Percentiles rank a stretch among this genome's conserved stretches.
These are phyloP conservation scores for Dufourea novaeangliae DNA, from an alignment of 1,140 invertebrate genomes.

Conservation along the genomic window DNA sequence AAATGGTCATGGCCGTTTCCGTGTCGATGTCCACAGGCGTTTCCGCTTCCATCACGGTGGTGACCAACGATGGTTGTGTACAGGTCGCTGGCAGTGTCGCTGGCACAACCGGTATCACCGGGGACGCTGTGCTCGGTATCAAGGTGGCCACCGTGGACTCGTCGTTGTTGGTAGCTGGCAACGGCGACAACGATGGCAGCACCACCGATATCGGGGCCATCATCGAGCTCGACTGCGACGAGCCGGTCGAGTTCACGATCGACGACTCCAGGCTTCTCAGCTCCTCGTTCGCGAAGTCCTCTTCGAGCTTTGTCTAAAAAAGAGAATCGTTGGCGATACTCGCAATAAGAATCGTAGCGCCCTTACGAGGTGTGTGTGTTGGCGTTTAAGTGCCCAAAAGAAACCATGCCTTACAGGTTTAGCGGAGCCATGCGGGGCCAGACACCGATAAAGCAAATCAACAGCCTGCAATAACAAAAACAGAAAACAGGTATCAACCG, in stretches of 20 bases:
- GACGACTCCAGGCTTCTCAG: slow-evolving; percentile 69
- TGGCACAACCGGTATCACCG: slow-evolving; percentile 56
- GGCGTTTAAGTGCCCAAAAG: slow-evolving; percentile 75
- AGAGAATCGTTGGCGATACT: slow-evolving; percentile 58
- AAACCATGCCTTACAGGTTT: slow-evolving; percentile 82
- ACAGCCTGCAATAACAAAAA: slow-evolving; percentile 82
- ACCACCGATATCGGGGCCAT: slow-evolving; percentile 75
- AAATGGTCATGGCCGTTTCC: slow-evolving; percentile 62
- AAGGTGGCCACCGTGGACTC: slow-evolving; percentile 61
- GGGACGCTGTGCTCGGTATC: slow-evolving; percentile 58
- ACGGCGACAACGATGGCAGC: slow-evolving; percentile 75
- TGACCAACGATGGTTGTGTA: slow-evolving; percentile 41
- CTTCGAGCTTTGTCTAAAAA: slow-evolving; percentile 79
- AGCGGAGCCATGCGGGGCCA: slow-evolving; percentile 82
- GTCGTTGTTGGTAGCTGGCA: slow-evolving; percentile 58
- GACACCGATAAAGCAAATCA: slow-evolving; percentile 82
- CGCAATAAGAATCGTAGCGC: slow-evolving; percentile 54
- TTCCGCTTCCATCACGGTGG: slow-evolving; percentile 66
- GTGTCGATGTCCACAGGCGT: slow-evolving; percentile 71
- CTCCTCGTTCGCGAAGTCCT: slow-evolving; percentile 78
- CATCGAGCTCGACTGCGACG: slow-evolving; percentile 61
- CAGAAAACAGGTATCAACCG: slow-evolving; percentile 80
- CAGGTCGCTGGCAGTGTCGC: slow-evolving; percentile 59
- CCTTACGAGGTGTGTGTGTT: slow-evolving; percentile 38
- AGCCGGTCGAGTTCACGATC: slow-evolving; percentile 48